Evolutionary conservation across 2,888 invertebrate species (phyloP).

Genomic region (Siphonodentalium dalli): DNA sequence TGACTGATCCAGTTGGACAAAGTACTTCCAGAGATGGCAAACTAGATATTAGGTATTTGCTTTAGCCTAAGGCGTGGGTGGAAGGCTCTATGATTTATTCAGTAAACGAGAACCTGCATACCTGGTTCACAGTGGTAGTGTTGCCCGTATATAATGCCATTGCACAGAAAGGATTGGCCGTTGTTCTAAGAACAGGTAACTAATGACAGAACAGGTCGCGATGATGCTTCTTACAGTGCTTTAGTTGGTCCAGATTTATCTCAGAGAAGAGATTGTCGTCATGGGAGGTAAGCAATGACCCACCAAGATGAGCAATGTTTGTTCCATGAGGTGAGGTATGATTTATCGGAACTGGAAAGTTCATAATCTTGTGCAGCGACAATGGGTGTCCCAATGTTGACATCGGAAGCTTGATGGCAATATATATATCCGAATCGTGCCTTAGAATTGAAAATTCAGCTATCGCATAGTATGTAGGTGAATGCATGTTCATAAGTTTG

Average conservation of each 20-base stretch:
- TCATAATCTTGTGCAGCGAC: neutral
- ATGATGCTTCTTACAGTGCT: neutral
- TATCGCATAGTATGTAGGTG: constrained; percentile 2
- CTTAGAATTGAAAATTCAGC: neutral
- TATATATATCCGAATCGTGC: neutral
- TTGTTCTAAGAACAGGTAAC: neutral
- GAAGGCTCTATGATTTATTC: constrained; percentile 1
- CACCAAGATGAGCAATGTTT: neutral
- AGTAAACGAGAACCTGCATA: constrained; percentile 9
- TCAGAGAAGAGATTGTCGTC: neutral
- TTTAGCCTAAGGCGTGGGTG: neutral
- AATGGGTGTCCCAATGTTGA: neutral
- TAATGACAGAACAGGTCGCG: neutral
- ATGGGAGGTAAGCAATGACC: neutral
- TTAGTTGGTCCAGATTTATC: neutral
- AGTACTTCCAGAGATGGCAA: neutral
- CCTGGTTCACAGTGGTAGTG: constrained; percentile 1
- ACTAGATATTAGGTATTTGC: constrained; percentile 4
- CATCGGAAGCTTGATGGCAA: constrained; percentile 7
- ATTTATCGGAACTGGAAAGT: constrained; percentile 8
- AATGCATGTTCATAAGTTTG: too few relatives aligned
- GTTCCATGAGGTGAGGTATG: constrained; percentile 4
- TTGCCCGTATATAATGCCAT: neutral
- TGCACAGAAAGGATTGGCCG: neutral
- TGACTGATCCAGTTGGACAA: neutral